Percentiles rank a stretch among this genome's conserved stretches.
phyloP scores from a whole-genome alignment of 37 sponge, comb jelly and placozoan genomes.

The Amphimedon queenslandica region DNA sequence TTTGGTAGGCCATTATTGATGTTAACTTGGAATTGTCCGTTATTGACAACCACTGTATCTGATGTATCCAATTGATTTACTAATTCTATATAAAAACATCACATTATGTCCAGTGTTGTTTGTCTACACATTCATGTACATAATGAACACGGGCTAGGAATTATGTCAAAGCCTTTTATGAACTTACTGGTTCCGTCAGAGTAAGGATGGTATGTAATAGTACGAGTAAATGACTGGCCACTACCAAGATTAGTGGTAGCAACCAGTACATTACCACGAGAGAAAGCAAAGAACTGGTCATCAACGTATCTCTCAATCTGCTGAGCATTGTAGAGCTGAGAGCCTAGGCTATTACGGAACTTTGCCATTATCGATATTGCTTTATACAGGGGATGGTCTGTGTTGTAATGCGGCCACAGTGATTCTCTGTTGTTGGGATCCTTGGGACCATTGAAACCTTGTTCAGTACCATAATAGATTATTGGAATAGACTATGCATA shows the following conservation, averaged over 20 bases:
- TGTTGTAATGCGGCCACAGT: constrained; percentile 68
- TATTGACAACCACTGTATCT: constrained; percentile 58
- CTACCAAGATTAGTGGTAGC: constrained; percentile 68
- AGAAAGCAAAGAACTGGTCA: constrained; percentile 76
- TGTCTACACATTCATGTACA: not conserved
- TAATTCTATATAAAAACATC: constrained; percentile 24
- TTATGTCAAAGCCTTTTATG: too few species aligned
- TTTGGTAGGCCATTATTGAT: constrained; percentile 66
- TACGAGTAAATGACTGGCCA: constrained; percentile 32
- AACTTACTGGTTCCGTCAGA: constrained; percentile 52
- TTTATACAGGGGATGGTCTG: constrained; percentile 41
- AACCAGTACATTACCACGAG: constrained; percentile 72
- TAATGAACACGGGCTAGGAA: not conserved
- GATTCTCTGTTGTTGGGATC: constrained; percentile 62
- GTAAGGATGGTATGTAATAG: constrained; percentile 82
- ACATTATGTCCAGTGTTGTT: not conserved
- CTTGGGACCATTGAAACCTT: constrained; percentile 53
- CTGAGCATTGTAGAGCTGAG: constrained; percentile 14
- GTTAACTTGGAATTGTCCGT: constrained; percentile 41
- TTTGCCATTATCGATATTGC: constrained; percentile 33
- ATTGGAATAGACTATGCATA: constrained; percentile 67
- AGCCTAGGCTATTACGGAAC: constrained; percentile 40
- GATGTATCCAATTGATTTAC: constrained; percentile 50
- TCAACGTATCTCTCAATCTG: constrained; percentile 76
- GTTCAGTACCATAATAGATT: constrained; percentile 83